These are phyloP conservation scores for Regulus satrapa DNA, from an alignment of 2,113 vertebrate species.

Conservation along the genomic window DNA sequence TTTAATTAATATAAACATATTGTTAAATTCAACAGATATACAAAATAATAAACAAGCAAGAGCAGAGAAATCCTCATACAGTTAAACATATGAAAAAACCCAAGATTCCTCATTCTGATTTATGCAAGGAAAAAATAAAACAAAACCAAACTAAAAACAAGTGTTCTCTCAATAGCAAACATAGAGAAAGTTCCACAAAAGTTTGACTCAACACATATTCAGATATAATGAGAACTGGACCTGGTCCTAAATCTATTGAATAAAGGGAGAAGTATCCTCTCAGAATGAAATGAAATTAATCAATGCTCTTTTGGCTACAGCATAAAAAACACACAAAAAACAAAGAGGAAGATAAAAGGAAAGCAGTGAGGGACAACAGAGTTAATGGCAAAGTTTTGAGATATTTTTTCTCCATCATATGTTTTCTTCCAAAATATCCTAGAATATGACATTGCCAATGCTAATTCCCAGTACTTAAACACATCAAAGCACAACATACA, in stretches of 20 bases:
- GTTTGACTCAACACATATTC: slow-evolving; percentile 9
- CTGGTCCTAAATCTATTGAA: background rate
- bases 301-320: slow-evolving; percentile 21
- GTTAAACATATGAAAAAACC: background rate
- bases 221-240: slow-evolving; percentile 4
- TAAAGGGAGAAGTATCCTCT: background rate
- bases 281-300: slow-evolving; percentile 38
- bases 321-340: slow-evolving; percentile 8
- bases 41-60: background rate
- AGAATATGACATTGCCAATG: background rate
- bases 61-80: background rate
- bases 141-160: background rate
- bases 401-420: background rate
- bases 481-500: background rate
- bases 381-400: background rate
- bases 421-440: slow-evolving; percentile 18
- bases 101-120: background rate
- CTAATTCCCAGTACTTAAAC: background rate
- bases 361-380: background rate
- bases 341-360: background rate
- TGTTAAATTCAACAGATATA: background rate
- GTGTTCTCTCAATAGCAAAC: background rate
- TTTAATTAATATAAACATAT: background rate
- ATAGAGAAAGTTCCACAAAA: slow-evolving; percentile 24
- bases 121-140: background rate